A percentile compares a stretch with the other conserved stretches of the same genome.
phyloP scores from a whole-genome alignment of 1,140 invertebrate species.

The Schlechtendalia chinensis region DNA sequence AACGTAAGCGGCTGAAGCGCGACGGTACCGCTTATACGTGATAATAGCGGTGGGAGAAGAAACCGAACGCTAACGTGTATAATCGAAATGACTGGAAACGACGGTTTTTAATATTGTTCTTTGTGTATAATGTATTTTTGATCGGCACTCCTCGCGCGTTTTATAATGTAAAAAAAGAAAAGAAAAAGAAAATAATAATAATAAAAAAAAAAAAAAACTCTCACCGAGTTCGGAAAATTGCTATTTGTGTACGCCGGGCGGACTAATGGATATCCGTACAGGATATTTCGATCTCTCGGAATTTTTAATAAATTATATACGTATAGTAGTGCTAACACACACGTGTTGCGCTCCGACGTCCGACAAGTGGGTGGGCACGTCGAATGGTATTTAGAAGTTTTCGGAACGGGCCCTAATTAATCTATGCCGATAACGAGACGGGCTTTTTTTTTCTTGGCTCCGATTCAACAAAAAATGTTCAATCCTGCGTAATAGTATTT shows the following conservation, averaged over 20 bases:
- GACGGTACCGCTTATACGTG: not conserved
- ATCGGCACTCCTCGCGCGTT: not conserved
- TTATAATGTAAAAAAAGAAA: constrained; percentile 14
- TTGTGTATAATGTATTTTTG: not conserved
- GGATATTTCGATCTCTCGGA: not conserved
- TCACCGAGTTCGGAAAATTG: not conserved
- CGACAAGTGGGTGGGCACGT: constrained; percentile 25
- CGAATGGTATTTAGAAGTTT: constrained; percentile 14
- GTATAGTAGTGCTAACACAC: not conserved
- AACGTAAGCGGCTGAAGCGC: too few species aligned
- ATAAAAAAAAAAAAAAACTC: not conserved
- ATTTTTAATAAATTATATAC: constrained; percentile 18
- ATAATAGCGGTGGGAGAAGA: not conserved
- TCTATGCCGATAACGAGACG: not conserved
- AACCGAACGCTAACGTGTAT: not conserved
- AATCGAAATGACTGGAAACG: not conserved
- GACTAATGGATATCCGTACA: constrained; percentile 4
- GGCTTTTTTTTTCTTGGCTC: not conserved
- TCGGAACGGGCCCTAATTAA: not conserved
- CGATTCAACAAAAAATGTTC: not conserved
- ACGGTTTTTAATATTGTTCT: not conserved
- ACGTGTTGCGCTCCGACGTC: not conserved
- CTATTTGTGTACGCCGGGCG: constrained; percentile 7
- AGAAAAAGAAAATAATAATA: not conserved
- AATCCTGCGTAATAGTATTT: not conserved